Evolutionary conservation across 35 echinoderm and acorn worm species (phyloP).

Genomic region (Amphiura filiformis): DNA sequence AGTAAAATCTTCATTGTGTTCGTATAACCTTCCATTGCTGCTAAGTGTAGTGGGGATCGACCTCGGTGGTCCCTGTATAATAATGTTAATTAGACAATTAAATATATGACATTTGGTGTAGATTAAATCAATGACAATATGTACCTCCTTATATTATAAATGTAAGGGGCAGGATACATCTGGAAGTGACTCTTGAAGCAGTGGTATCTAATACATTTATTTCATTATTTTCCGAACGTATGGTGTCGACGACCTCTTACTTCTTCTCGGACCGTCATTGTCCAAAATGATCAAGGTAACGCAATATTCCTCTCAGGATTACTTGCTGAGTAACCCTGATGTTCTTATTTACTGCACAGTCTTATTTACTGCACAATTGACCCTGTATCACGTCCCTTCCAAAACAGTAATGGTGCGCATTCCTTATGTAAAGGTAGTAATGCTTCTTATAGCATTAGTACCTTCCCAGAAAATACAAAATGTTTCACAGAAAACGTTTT

Average conservation of each 20-base stretch:
- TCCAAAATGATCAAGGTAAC: too few relatives aligned
- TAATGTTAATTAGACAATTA: background rate
- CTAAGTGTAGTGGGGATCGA: constrained; percentile 73
- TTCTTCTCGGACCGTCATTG: background rate
- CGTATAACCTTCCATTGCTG: constrained; percentile 79
- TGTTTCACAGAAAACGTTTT: too few relatives aligned
- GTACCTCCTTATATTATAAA: background rate
- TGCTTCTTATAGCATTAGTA: too few relatives aligned
- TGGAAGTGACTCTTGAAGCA: background rate
- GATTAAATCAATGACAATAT: background rate
- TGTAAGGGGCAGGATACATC: background rate
- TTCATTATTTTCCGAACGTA: background rate
- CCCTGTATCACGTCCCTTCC: background rate
- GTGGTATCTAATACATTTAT: background rate
- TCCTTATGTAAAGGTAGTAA: background rate
- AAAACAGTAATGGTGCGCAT: background rate
- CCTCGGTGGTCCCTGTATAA: constrained; percentile 69
- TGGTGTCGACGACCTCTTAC: background rate
- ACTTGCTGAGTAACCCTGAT: background rate
- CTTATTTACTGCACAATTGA: background rate
- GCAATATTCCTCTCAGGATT: background rate
- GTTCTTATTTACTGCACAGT: too few relatives aligned
- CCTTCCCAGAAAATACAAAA: too few relatives aligned
- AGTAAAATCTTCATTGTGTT: constrained; percentile 77
- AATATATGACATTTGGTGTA: background rate